Conservation (phyloP, 2,888 invertebrate species). For the Caenorhabditis japonica region DNA sequence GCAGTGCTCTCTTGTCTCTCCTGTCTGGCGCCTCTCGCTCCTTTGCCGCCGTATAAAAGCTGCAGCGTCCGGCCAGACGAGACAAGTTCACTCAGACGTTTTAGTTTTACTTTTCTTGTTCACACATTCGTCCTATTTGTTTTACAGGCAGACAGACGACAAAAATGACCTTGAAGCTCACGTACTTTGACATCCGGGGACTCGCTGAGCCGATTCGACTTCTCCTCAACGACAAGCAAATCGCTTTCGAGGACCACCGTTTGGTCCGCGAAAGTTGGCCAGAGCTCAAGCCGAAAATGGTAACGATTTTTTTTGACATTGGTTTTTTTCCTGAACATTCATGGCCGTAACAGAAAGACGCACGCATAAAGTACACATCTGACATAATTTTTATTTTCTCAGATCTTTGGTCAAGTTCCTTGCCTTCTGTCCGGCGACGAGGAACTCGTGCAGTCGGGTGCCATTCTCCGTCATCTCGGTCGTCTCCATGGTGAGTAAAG, state of each 20-base stretch:
- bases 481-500: conserved; percentile 56
- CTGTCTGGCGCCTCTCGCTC: conserved; percentile 25
- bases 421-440: conserved; percentile 59
- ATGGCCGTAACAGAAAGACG: background rate
- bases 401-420: conserved; percentile 69
- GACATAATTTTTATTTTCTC: conserved; percentile 3
- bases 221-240: conserved; percentile 62
- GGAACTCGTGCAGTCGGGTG: conserved; percentile 66
- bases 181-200: conserved; percentile 63
- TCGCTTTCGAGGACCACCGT: conserved; percentile 61
- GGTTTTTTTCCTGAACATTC: no score
- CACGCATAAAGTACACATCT: background rate
- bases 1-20: conserved; percentile 23
- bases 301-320: conserved; percentile 15
- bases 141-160: no score
- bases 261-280: conserved; percentile 56
- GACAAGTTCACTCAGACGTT: conserved; percentile 1
- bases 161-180: conserved; percentile 57
- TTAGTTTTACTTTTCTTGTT: background rate
- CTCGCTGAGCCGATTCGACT: conserved; percentile 67
- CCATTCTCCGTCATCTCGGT: conserved; percentile 68
- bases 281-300: conserved; percentile 61
- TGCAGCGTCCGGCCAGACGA: background rate
- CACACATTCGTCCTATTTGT: background rate
- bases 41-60: conserved; percentile 24